Conservation (phyloP, 2,113 vertebrate genomes). For the Bagarius yarrelli region DNA sequence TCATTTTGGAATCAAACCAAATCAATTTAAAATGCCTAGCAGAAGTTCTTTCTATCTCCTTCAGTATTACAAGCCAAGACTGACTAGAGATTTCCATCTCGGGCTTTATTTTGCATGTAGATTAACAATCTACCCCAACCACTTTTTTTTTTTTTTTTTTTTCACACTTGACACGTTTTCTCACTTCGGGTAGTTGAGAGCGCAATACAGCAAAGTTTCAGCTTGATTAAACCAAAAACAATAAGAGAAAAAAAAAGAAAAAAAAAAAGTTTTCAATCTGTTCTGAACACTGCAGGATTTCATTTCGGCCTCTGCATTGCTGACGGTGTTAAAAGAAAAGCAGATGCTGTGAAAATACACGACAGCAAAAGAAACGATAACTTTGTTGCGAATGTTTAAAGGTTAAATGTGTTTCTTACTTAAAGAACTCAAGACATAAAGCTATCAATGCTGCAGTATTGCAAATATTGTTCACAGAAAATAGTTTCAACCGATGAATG, state of each 20-base stretch:
- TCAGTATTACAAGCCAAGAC: not conserved
- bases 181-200: not conserved
- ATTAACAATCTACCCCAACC: not conserved
- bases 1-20: not conserved
- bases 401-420: not conserved
- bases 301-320: not conserved
- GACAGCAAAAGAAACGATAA: not conserved
- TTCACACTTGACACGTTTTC: not conserved
- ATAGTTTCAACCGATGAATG: no score
- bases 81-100: not conserved
- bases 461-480: no score
- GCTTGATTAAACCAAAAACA: not conserved
- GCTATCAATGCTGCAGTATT: not conserved
- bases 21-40: not conserved
- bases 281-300: not conserved
- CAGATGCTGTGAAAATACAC: constrained; percentile 17
- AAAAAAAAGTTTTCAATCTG: not conserved
- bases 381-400: not conserved
- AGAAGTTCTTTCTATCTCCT: not conserved
- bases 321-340: constrained; percentile 12
- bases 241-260: not conserved
- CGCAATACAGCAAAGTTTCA: not conserved
- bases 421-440: no score
- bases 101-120: not conserved
- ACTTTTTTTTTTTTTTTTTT: not conserved